These are phyloP conservation scores for Gorsachius magnificus DNA, from an alignment of 2,797 vertebrate genomes.

Conservation along the genomic window DNA sequence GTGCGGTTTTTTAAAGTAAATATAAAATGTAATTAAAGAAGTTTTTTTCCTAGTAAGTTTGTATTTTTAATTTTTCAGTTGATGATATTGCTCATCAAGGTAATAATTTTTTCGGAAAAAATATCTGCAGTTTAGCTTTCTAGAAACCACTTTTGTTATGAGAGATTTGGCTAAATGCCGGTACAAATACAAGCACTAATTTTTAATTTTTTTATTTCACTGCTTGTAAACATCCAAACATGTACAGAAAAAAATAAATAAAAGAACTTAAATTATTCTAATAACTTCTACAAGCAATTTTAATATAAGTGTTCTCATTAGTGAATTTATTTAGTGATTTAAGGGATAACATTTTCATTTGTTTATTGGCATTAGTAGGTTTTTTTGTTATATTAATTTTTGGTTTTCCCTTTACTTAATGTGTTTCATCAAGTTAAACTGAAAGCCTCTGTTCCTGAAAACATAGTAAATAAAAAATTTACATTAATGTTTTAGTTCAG, in stretches of 20 bases:
- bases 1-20: fast-evolving
- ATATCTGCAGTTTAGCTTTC: neutral
- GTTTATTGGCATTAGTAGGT: fast-evolving
- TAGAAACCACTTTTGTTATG: neutral
- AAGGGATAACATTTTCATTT: neutral
- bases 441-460: neutral
- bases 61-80: neutral
- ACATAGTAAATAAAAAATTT: neutral
- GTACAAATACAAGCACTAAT: neutral
- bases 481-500: neutral
- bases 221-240: neutral
- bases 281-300: neutral
- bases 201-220: neutral
- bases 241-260: neutral
- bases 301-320: neutral
- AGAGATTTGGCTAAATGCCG: neutral
- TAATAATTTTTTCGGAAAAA: neutral
- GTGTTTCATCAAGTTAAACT: neutral
- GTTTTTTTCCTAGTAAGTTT: neutral
- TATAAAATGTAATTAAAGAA: neutral
- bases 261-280: neutral
- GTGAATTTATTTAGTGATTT: neutral
- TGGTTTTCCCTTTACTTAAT: fast-evolving
- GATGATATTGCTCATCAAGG: fast-evolving
- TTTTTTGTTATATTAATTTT: neutral